Evolutionary conservation across 2,797 vertebrate genomes (phyloP).

Genomic region (Sebastes glaucus): DNA sequence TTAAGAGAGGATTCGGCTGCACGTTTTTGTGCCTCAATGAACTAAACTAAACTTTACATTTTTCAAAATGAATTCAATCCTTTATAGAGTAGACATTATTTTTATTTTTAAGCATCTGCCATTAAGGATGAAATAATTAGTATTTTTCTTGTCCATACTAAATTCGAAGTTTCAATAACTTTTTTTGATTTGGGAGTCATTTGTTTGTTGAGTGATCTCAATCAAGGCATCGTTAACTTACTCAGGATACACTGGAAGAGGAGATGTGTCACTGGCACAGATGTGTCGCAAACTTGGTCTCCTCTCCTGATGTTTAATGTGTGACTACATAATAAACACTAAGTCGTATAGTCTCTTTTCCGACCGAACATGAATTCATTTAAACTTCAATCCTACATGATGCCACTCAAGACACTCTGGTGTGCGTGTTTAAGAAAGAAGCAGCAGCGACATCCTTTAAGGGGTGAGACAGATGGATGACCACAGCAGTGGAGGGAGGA

Average conservation of each 20-base stretch:
- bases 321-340: neutral
- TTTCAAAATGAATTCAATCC: neutral
- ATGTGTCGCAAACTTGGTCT: neutral
- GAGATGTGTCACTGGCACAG: neutral
- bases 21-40: neutral
- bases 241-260: neutral
- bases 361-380: neutral
- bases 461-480: slow-evolving; percentile 46
- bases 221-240: neutral
- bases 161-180: neutral
- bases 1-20: neutral
- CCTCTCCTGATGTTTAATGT: neutral
- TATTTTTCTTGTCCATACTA: neutral
- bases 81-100: neutral
- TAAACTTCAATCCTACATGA: neutral
- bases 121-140: neutral
- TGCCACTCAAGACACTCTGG: neutral
- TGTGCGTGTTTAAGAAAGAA: neutral
- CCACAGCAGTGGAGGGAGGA: slow-evolving; percentile 6
- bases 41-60: too few species aligned
- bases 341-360: neutral
- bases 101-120: neutral
- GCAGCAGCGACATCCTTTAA: slow-evolving; percentile 33
- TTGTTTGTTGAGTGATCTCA: neutral
- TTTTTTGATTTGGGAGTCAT: neutral